phyloP scores from a whole-genome alignment of 2,888 invertebrate species.

The Copidosoma aretas region DNA sequence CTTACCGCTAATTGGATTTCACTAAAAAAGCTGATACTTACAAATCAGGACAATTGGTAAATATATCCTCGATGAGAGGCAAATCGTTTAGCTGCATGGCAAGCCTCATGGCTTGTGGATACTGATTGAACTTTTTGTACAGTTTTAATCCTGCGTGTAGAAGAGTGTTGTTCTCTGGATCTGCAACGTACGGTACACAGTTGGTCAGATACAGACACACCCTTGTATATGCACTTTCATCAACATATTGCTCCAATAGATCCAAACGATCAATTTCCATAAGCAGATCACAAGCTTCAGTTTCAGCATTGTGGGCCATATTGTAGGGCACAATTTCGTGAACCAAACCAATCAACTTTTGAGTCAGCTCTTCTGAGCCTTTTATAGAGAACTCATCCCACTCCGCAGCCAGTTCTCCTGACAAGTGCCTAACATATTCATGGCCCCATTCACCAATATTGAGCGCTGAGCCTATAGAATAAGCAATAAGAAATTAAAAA shows the following conservation, averaged over 20 bases:
- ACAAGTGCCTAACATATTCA: conserved; percentile 95
- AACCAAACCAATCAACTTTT: conserved; percentile 77
- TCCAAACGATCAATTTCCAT: conserved; percentile 96
- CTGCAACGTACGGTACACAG: conserved; percentile 95
- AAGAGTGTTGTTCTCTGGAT: conserved; percentile 87
- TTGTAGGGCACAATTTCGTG: conserved; percentile 91
- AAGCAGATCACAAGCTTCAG: conserved; percentile 96
- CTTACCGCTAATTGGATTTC: conserved; percentile 14
- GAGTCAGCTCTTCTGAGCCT: conserved; percentile 60
- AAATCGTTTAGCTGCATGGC: conserved; percentile 90
- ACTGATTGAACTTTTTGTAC: conserved; percentile 86
- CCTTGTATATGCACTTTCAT: conserved; percentile 85
- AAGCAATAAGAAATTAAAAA: neutral
- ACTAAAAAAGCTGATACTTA: conserved; percentile 65
- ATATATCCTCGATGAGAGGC: conserved; percentile 81
- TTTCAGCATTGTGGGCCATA: conserved; percentile 97
- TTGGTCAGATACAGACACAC: conserved; percentile 93
- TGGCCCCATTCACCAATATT: conserved; percentile 99
- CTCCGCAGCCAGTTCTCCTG: conserved; percentile 87
- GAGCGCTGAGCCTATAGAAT: conserved; percentile 57
- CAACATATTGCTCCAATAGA: conserved; percentile 84
- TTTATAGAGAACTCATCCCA: conserved; percentile 70
- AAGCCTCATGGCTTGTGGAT: conserved; percentile 86
- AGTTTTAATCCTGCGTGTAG: conserved; percentile 83
- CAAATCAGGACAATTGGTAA: conserved; percentile 83